Evolutionary conservation across 2,888 invertebrate species (phyloP).

Genomic region (Tetropium fuscum): DNA sequence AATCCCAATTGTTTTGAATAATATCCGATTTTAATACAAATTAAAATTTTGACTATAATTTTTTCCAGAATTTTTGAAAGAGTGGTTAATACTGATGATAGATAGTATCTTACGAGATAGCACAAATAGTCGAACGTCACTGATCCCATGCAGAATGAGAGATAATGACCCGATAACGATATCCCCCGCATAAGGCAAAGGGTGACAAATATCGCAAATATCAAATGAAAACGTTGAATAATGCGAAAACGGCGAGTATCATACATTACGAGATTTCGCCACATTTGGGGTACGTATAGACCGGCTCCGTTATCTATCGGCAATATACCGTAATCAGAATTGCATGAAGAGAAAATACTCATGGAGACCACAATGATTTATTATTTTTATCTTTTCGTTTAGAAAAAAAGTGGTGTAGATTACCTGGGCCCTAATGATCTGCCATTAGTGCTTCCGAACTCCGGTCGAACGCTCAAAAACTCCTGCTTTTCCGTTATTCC

Average conservation of each 20-base stretch:
- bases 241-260: conserved; percentile 24
- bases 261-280: conserved; percentile 35
- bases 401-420: conserved; percentile 62
- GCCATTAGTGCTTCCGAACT: conserved; percentile 61
- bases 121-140: no score
- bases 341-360: conserved; percentile 55
- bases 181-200: conserved; percentile 12
- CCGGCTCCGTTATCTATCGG: conserved; percentile 47
- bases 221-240: conserved; percentile 19
- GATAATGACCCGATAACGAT: no score
- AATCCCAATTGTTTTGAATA: no score
- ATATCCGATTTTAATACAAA: no score
- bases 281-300: conserved; percentile 29
- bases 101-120: no score
- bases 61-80: no score
- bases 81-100: no score
- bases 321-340: conserved; percentile 53
- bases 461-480: conserved; percentile 54
- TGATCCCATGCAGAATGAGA: no score
- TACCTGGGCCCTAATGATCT: conserved; percentile 66
- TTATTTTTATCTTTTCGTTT: conserved; percentile 64
- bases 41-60: no score
- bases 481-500: conserved; percentile 49
- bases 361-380: conserved; percentile 64
- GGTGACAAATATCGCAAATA: conserved; percentile 22